A percentile compares a stretch with the other conserved stretches of the same genome.
These are phyloP conservation scores for Xiphophorus couchianus DNA, from an alignment of 2,113 vertebrate genomes.

Conservation along the genomic window DNA sequence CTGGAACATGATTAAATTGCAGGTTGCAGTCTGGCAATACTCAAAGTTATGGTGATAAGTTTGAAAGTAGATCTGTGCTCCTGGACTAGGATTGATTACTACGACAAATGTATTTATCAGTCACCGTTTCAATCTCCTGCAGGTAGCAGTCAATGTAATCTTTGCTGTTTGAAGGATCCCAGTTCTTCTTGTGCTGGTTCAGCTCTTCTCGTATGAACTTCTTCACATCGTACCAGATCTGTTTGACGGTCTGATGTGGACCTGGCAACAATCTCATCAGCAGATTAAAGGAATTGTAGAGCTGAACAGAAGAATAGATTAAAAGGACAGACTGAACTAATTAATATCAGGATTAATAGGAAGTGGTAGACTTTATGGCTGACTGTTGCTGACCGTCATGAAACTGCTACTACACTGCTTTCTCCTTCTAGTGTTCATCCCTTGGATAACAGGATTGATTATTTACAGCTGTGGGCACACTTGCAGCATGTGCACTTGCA, in stretches of 20 bases:
- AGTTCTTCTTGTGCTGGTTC: conserved; percentile 74
- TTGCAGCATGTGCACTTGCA: no score
- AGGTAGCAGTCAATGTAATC: conserved; percentile 85
- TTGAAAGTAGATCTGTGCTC: not conserved
- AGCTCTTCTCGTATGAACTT: conserved; percentile 61
- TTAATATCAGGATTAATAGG: not conserved
- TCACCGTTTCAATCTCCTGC: conserved; percentile 81
- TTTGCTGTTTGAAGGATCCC: conserved; percentile 70
- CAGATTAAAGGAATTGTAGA: conserved; percentile 71
- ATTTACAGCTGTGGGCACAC: no score
- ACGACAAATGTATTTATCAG: not conserved
- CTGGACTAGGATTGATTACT: no score
- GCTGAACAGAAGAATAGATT: conserved; percentile 46
- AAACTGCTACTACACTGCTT: no score
- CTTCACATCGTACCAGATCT: conserved; percentile 27
- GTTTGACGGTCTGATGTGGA: conserved; percentile 67
- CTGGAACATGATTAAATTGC: not conserved
- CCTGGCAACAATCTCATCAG: conserved; percentile 80
- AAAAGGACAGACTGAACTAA: not conserved
- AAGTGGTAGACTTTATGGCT: not conserved
- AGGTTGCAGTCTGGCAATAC: not conserved
- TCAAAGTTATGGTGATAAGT: not conserved
- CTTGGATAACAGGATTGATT: no score
- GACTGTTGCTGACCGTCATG: not conserved
- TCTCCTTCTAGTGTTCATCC: no score